A percentile compares a stretch with the other conserved stretches of the same genome.
Evolutionary conservation across 2,113 vertebrate species (phyloP).

Genomic region (Solea solea): DNA sequence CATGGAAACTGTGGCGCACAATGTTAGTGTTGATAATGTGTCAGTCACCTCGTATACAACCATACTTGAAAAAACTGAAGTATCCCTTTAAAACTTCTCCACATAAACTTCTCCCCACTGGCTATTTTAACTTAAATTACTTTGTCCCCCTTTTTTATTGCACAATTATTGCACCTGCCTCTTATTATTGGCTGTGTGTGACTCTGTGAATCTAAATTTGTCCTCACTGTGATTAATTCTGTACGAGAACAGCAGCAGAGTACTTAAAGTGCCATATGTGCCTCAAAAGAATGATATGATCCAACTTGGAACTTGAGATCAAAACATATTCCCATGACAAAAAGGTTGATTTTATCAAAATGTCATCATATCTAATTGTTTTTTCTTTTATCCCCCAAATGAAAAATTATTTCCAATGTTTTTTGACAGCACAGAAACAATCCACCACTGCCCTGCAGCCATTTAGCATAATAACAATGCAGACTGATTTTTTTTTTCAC

Average conservation of each 20-base stretch:
- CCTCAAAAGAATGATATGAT: slow-evolving; percentile 45
- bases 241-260: slow-evolving; percentile 5
- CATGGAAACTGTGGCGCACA: too few relatives aligned
- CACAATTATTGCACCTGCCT: slow-evolving; percentile 9
- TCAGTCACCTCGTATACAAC: too few relatives aligned
- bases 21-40: too few relatives aligned
- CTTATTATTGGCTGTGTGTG: slow-evolving; percentile 5
- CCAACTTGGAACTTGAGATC: slow-evolving; percentile 49
- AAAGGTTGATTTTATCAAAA: slow-evolving; percentile 57
- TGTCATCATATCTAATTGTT: slow-evolving; percentile 66
- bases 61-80: too few relatives aligned
- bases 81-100: not conserved
- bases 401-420: slow-evolving; percentile 37
- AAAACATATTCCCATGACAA: slow-evolving; percentile 53
- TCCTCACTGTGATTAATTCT: slow-evolving; percentile 3
- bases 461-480: slow-evolving; percentile 40
- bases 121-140: not conserved
- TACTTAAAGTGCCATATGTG: slow-evolving; percentile 49
- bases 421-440: slow-evolving; percentile 47
- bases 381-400: slow-evolving; percentile 24
- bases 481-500: slow-evolving; percentile 29
- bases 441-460: slow-evolving; percentile 45
- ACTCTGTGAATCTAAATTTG: slow-evolving; percentile 4
- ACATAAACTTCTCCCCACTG: slow-evolving; percentile 3
- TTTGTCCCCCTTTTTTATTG: not conserved